A percentile compares a stretch with the other conserved stretches of the same genome.
These are phyloP conservation scores for Zoanthus gigantus DNA, from an alignment of 92 coral and sea anemone species.

Conservation along the genomic window DNA sequence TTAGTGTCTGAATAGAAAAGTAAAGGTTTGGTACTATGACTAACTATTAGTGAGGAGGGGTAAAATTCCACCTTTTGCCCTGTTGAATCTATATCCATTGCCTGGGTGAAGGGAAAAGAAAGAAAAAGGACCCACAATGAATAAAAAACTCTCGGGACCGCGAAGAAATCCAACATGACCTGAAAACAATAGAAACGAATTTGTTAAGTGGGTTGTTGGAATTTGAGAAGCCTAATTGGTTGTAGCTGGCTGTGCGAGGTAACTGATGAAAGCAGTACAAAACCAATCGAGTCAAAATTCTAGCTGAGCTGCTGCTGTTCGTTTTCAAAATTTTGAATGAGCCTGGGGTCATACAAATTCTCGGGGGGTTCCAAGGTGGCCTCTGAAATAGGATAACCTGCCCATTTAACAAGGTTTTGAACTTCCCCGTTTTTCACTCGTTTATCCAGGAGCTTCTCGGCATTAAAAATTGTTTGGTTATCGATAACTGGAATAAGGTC, in stretches of 20 bases:
- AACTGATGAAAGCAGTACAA: neutral
- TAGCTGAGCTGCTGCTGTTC: neutral
- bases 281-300: too few species aligned
- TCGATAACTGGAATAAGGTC: conserved; percentile 2
- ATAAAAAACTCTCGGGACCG: neutral
- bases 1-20: conserved; percentile 44
- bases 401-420: conserved; percentile 28
- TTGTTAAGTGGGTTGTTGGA: neutral
- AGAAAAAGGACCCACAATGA: neutral
- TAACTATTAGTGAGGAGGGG: conserved; percentile 45
- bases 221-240: neutral
- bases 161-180: neutral
- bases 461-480: conserved; percentile 11
- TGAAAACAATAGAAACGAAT: neutral
- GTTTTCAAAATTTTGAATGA: conserved; percentile 23
- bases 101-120: neutral
- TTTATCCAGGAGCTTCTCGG: neutral
- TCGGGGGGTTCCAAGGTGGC: conserved; percentile 61
- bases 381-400: conserved; percentile 41
- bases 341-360: conserved; percentile 32
- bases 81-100: conserved; percentile 32
- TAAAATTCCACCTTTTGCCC: conserved; percentile 37
- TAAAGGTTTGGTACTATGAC: conserved; percentile 38
- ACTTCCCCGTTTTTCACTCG: neutral
- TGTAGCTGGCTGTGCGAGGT: too few species aligned